phyloP scores from a whole-genome alignment of 1,140 invertebrate genomes.

The Grapholita molesta region DNA sequence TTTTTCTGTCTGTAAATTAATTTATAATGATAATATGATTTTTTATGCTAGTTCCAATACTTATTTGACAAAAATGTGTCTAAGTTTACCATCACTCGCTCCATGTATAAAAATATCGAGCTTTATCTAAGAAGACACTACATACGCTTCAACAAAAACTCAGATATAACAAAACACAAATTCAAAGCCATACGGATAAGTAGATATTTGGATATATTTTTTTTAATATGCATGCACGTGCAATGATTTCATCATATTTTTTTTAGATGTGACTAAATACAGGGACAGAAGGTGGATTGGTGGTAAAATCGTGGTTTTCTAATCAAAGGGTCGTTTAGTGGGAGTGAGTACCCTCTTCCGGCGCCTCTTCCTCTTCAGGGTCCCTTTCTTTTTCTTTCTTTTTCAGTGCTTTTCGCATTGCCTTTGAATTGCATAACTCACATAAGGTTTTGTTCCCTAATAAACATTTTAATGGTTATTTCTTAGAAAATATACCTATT shows the following conservation, averaged over 20 bases:
- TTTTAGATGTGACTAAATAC: neutral
- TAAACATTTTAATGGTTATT: slow-evolving; percentile 33
- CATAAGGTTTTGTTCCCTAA: slow-evolving; percentile 92
- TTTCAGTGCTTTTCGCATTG: slow-evolving; percentile 82
- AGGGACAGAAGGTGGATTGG: neutral
- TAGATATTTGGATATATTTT: neutral
- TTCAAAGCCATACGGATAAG: neutral
- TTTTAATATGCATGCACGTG: neutral
- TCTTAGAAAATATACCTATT: neutral
- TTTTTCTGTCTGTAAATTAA: no score
- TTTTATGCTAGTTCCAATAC: no score
- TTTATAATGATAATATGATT: no score
- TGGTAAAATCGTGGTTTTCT: neutral
- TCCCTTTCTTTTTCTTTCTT: slow-evolving; percentile 80
- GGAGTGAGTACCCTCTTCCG: slow-evolving; percentile 70
- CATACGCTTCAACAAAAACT: neutral
- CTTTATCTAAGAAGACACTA: neutral
- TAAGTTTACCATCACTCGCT: neutral
- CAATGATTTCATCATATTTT: neutral
- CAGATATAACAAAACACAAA: neutral
- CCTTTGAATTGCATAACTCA: slow-evolving; percentile 87
- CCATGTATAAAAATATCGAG: neutral
- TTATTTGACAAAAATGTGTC: no score
- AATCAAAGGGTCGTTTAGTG: neutral
- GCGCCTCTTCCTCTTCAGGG: slow-evolving; percentile 75